Evolutionary conservation across 2,888 invertebrate genomes (phyloP).

Genomic region (Gastrophysa polygoni): DNA sequence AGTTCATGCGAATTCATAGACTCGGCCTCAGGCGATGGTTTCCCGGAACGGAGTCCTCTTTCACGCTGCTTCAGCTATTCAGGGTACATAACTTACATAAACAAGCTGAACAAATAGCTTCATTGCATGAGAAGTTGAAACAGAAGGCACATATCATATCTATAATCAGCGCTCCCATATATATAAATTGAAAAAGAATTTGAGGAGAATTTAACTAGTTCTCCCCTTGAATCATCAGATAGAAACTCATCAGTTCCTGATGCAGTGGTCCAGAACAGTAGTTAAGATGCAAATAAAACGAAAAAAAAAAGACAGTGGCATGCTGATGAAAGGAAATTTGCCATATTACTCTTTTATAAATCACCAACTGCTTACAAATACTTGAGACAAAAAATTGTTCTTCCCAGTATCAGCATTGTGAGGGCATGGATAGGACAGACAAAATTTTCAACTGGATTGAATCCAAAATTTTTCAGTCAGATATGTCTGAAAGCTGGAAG

Average conservation of each 20-base stretch:
- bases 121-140: too few relatives aligned
- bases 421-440: background rate
- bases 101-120: too few relatives aligned
- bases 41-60: too few relatives aligned
- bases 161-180: too few relatives aligned
- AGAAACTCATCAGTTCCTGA: background rate
- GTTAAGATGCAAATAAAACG: slow-evolving; percentile 5
- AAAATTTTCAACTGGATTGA: background rate
- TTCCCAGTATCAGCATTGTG: background rate
- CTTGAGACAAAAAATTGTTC: background rate
- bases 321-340: slow-evolving; percentile 1
- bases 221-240: background rate
- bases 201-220: background rate
- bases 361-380: slow-evolving; percentile 1
- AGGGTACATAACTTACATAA: too few relatives aligned
- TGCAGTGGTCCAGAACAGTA: slow-evolving; percentile 1
- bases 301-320: slow-evolving; percentile 1
- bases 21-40: too few relatives aligned
- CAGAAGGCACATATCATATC: too few relatives aligned
- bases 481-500: background rate
- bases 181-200: background rate
- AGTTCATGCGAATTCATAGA: too few relatives aligned
- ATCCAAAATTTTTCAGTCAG: background rate
- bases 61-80: too few relatives aligned
- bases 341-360: background rate